Base-by-base conservation (phyloP, 2,888 invertebrate genomes). In the Scaptomyza reducta region DNA sequence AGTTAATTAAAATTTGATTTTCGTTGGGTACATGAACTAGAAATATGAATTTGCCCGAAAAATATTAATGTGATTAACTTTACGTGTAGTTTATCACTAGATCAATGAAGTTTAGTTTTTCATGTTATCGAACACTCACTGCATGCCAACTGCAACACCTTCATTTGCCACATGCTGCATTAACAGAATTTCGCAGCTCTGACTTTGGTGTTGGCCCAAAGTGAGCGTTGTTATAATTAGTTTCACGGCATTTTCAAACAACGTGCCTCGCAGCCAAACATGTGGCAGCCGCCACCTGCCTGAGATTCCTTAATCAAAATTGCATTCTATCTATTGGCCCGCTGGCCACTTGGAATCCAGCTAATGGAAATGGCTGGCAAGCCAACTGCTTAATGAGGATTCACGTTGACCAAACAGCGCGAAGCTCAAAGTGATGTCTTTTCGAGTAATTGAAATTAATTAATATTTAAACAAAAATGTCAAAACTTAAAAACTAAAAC, bases 221-320 rank as follows among this genome's bases (percentile, higher is more conserved):
- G 58, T 46, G n/a, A n/a, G n/a, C n/a, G n/a, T n/a, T 44, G 56
- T 46, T 53, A 53, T 72, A 79, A 75, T 79, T 77, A 77, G 77
- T 79, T 72, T 65, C 64, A 42, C 41, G 53, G 76, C 71, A 66
- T 47, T 72, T 68, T 42, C 66, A 54, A 54, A 61, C 59, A 53
- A 46, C 53, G 53, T 54, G 61, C 38, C 65, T 45, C 11, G 50
- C 53, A 50, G 66, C 27, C 47, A 59, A 56, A 70, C 40, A 49
- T 65, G 57, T 42, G 59, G 16, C 67, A 55, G 33, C 38, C 38
- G 49, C 38, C 38, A 33, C 51, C 47, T 29, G 35, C 22, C 62
- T 33, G 16, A 57, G 61, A 77, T 62, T 77, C 57, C 65, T 58
- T 66, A 69, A 69, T 77, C 65, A 66, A 63, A 78, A 78, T 58